Base-by-base conservation (phyloP, 1,140 invertebrate species). In the Lasaia peninsularis region DNA sequence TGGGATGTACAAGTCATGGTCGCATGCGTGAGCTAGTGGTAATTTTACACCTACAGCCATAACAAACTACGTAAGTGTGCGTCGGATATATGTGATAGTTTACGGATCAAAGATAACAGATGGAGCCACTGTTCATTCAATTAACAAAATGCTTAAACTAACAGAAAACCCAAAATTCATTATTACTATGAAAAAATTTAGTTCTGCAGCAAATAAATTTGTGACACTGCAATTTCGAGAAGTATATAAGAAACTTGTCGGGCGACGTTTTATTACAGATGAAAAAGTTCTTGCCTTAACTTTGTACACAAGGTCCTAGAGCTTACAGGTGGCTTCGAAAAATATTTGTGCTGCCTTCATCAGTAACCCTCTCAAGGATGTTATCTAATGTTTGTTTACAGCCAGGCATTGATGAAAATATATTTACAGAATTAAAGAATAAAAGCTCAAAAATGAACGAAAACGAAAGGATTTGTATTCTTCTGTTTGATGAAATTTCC, bases 241-340 rank as follows among this genome's bases (percentile, higher is more conserved):
- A 34, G 35, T 48, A 32, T 24, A 48, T n/a, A 66, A 66, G 18
- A 33, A 49, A 54, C 56, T 54, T 54, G 44, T 57, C 12, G 60
- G 60, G 9, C 21, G 60, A 9, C 18, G 65, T 54, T 67, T 63
- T 55, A 60, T 34, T 10, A 32, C 44, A 6, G 40, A 52, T 10
- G 64, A 66, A 34, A 62, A 66, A 53, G 31, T 62, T 14, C 49
- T 66, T 20, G 56, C 53, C 8, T 49, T 62, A 33, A 6, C 37
- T 32, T 14, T 62, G 2, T 60, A 57, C 31, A 14, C 57, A 55
- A 20, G 40, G 64, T 5, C 64, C 60, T 10, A 53, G 49, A 54
- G 31, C 52, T 8, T 67, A 67, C 34, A 59, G 57, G 48, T 67
- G 48, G 51, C 31, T 65, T 7, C 12, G 32, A 55, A 63, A 58